A percentile compares a stretch with the other conserved stretches of the same genome.
Evolutionary conservation across 1,140 invertebrate genomes (phyloP).

Genomic region (Aethina tumida): DNA sequence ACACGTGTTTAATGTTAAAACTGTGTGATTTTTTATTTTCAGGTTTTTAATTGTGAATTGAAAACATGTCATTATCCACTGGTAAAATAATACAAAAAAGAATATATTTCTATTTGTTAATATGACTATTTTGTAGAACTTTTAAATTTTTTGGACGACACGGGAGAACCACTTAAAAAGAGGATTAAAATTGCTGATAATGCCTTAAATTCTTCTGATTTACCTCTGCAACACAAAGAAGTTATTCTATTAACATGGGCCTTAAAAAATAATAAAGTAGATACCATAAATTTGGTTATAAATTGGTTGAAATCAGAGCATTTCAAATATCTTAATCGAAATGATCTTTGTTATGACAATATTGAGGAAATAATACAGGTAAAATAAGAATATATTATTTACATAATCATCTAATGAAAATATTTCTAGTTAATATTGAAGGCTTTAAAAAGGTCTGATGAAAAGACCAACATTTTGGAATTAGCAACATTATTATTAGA

Average conservation of each 20-base stretch:
- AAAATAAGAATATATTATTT: slow-evolving; percentile 5
- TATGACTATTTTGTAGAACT: slow-evolving; percentile 19
- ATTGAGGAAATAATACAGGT: slow-evolving; percentile 15
- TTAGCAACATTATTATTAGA: slow-evolving; percentile 8
- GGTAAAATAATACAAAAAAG: slow-evolving; percentile 4
- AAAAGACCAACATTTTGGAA: slow-evolving; percentile 12
- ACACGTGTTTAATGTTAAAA: slow-evolving; percentile 1
- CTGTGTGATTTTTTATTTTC: slow-evolving; percentile 1
- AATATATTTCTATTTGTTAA: slow-evolving; percentile 7
- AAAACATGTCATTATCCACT: slow-evolving; percentile 6
- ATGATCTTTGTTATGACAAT: slow-evolving; percentile 18
- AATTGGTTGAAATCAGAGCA: slow-evolving; percentile 19
- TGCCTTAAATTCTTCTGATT: slow-evolving; percentile 20
- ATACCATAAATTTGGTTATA: slow-evolving; percentile 9
- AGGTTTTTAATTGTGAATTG: background rate
- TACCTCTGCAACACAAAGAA: slow-evolving; percentile 20
- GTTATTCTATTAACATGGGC: slow-evolving; percentile 24
- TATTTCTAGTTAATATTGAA: slow-evolving; percentile 7
- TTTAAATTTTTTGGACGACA: slow-evolving; percentile 18
- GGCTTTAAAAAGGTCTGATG: background rate
- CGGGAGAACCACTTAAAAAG: slow-evolving; percentile 25
- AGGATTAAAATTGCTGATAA: slow-evolving; percentile 26
- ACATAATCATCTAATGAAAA: slow-evolving; percentile 3
- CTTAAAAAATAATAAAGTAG: slow-evolving; percentile 6
- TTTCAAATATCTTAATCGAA: slow-evolving; percentile 17